Conservation (phyloP, 1,140 invertebrate genomes). For the Sogatella furcifera region DNA sequence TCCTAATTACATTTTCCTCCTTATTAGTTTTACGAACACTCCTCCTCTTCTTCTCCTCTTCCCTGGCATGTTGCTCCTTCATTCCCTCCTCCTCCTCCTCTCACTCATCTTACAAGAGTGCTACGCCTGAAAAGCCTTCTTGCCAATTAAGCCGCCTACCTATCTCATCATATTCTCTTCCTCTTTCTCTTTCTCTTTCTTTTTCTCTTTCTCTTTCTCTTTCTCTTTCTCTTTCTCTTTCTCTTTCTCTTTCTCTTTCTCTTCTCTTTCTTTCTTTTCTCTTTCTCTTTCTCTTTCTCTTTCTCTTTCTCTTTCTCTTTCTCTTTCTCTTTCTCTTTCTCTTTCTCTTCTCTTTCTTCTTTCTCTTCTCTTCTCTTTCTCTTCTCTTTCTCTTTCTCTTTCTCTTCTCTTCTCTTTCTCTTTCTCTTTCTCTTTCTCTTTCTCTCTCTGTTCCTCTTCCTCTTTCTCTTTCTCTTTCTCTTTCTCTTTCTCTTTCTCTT, state of each 20-base stretch:
- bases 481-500: not conserved
- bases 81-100: too few relatives aligned
- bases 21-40: too few relatives aligned
- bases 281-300: too few relatives aligned
- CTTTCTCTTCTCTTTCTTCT: not conserved
- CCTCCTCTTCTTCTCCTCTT: not conserved
- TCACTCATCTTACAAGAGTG: too few relatives aligned
- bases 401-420: not conserved
- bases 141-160: too few relatives aligned
- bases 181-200: too few relatives aligned
- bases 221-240: too few relatives aligned
- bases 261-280: not conserved
- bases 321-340: not conserved
- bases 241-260: too few relatives aligned
- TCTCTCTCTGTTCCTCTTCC: not conserved
- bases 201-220: too few relatives aligned
- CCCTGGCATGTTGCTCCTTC: not conserved
- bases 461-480: not conserved
- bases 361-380: not conserved
- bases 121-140: too few relatives aligned
- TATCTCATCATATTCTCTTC: too few relatives aligned
- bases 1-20: too few relatives aligned
- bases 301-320: not conserved
- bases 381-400: not conserved
- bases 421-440: not conserved